A percentile compares a stretch with the other conserved stretches of the same genome.
phyloP scores from a whole-genome alignment of 1,140 invertebrate genomes.

The Cydia pomonella region DNA sequence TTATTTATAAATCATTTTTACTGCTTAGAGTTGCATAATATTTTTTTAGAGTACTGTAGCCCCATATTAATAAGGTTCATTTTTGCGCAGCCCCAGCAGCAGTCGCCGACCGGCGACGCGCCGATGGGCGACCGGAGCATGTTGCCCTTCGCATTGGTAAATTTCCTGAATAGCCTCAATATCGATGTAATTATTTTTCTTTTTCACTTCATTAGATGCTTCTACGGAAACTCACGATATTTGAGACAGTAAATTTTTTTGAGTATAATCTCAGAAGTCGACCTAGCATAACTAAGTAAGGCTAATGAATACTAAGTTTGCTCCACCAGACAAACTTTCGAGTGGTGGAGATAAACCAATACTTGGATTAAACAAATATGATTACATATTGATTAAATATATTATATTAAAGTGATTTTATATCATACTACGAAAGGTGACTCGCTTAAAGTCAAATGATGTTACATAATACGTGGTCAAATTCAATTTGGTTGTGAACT shows the following conservation, averaged over 20 bases:
- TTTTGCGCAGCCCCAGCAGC: slow-evolving; percentile 68
- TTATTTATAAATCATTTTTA: not conserved
- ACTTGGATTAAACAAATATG: too few species aligned
- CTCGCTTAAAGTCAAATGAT: too few species aligned
- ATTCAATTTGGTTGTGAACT: not conserved
- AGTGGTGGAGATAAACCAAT: too few species aligned
- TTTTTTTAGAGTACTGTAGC: not conserved
- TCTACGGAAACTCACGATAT: slow-evolving; percentile 45
- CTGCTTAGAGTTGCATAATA: not conserved
- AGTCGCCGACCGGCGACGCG: slow-evolving; percentile 74
- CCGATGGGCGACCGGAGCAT: slow-evolving; percentile 73
- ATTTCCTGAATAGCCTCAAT: slow-evolving; percentile 77
- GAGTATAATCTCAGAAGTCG: too few species aligned
- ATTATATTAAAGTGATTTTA: too few species aligned
- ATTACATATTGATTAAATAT: too few species aligned
- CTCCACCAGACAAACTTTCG: too few species aligned
- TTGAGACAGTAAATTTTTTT: too few species aligned
- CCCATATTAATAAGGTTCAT: slow-evolving; percentile 24
- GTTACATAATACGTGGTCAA: too few species aligned
- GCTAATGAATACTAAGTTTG: too few species aligned
- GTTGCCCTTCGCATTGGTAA: slow-evolving; percentile 80
- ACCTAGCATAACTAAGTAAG: too few species aligned
- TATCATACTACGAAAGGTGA: too few species aligned
- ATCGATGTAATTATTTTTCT: slow-evolving; percentile 75
- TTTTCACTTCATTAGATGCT: slow-evolving; percentile 46